Conservation (phyloP, 53 echinoderm and acorn worm genomes). For the Actinopyga echinites region DNA sequence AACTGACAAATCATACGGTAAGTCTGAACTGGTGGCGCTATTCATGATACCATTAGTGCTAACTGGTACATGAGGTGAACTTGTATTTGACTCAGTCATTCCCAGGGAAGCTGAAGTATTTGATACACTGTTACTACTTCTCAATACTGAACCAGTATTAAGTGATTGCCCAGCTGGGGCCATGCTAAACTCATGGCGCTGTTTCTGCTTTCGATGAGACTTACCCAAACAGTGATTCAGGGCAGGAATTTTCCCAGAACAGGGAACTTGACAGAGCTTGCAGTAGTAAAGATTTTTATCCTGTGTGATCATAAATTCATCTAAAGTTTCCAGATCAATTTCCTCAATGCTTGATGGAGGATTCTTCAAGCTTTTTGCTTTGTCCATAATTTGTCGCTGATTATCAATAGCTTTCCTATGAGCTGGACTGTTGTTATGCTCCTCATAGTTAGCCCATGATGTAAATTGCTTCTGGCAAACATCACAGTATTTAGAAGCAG, state of each 20-base stretch:
- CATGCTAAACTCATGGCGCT: not conserved
- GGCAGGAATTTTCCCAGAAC: constrained; percentile 11
- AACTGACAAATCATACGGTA: not conserved
- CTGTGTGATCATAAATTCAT: constrained; percentile 15
- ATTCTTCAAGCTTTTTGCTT: not conserved
- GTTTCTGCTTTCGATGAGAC: not conserved
- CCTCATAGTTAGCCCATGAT: not conserved
- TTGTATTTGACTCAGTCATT: too few species aligned
- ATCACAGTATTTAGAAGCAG: not conserved
- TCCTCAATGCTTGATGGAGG: not conserved
- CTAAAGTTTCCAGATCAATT: not conserved
- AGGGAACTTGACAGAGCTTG: constrained; percentile 7
- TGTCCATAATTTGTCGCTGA: not conserved
- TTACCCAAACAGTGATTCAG: constrained; percentile 4
- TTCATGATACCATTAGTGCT: too few species aligned
- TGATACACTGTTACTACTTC: too few species aligned
- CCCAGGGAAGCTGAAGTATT: too few species aligned
- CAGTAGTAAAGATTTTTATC: constrained; percentile 20
- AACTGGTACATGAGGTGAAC: too few species aligned
- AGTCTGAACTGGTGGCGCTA: too few species aligned
- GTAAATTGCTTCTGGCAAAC: constrained; percentile 5
- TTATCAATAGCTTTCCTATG: not conserved
- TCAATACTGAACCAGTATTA: too few species aligned
- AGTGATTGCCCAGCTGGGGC: too few species aligned
- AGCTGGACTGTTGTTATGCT: constrained; percentile 2